phyloP scores from a whole-genome alignment of 2,113 vertebrate genomes.

The Elachura formosa region DNA sequence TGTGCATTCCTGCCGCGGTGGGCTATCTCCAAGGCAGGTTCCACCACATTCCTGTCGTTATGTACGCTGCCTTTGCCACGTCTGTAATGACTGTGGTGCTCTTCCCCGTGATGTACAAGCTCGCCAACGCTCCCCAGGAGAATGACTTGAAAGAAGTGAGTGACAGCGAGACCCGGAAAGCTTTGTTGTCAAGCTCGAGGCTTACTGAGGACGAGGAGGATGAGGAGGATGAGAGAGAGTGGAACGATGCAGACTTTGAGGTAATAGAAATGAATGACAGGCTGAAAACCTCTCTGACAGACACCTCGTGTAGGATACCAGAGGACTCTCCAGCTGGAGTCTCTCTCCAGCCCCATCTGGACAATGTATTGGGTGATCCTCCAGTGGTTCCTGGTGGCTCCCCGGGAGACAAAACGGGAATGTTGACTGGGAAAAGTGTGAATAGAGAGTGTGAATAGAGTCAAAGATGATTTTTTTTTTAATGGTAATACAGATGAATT shows the following conservation, averaged over 20 bases:
- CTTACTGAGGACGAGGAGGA: conserved; percentile 75
- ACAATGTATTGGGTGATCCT: not conserved
- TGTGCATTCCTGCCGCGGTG: conserved; percentile 82
- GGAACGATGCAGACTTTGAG: conserved; percentile 88
- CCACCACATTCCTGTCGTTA: conserved; percentile 72
- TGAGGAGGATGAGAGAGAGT: conserved; percentile 57
- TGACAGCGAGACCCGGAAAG: conserved; percentile 76
- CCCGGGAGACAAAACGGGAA: conserved; percentile 49
- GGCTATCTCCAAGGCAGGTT: conserved; percentile 79
- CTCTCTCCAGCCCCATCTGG: not conserved
- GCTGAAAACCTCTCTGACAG: conserved; percentile 57
- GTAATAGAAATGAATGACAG: conserved; percentile 83
- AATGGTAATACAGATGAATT: not conserved
- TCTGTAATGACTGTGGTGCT: conserved; percentile 77
- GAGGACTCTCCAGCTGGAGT: not conserved
- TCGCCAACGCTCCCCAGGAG: conserved; percentile 68
- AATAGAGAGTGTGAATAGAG: conserved; percentile 70
- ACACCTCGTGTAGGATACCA: not conserved
- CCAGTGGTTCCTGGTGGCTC: conserved; percentile 17
- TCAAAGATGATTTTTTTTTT: not conserved
- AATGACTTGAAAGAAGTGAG: not conserved
- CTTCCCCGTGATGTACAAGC: conserved; percentile 87
- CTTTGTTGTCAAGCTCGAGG: conserved; percentile 70
- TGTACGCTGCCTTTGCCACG: conserved; percentile 76
- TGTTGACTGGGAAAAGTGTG: conserved; percentile 73